phyloP scores from a whole-genome alignment of 1,140 invertebrate species.

The Chironomus tepperi region DNA sequence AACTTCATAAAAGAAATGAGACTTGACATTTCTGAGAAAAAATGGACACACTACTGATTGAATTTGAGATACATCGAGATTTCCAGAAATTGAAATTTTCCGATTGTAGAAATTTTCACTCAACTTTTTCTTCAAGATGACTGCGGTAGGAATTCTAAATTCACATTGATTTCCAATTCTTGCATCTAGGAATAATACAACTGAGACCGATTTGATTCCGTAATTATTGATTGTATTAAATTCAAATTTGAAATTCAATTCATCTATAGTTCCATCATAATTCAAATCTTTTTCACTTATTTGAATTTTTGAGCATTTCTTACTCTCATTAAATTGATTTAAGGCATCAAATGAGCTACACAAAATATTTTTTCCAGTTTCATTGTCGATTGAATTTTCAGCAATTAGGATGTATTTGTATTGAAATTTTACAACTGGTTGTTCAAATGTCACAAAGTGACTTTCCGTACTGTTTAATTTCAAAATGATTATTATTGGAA shows the following conservation, averaged over 20 bases:
- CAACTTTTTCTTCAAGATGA: slow-evolving; percentile 4
- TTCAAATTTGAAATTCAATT: not conserved
- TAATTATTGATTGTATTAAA: not conserved
- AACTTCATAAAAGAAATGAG: not conserved
- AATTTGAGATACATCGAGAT: not conserved
- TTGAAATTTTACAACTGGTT: not conserved
- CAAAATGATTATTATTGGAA: not conserved
- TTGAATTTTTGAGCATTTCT: not conserved
- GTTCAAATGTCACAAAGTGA: not conserved
- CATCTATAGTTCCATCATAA: not conserved
- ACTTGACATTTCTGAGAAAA: not conserved
- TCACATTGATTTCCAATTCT: not conserved
- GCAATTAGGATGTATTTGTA: not conserved
- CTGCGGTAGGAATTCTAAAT: not conserved
- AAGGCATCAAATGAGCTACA: not conserved
- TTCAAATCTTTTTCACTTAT: not conserved
- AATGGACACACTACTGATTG: not conserved
- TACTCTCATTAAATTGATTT: not conserved
- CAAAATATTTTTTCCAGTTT: not conserved
- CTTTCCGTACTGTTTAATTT: not conserved
- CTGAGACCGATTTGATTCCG: not conserved
- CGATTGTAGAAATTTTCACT: not conserved
- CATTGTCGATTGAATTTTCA: not conserved
- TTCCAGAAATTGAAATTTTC: not conserved
- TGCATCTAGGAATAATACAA: not conserved